Base-by-base conservation (phyloP, 2,888 invertebrate genomes). In the Bellardia bayeri region DNA sequence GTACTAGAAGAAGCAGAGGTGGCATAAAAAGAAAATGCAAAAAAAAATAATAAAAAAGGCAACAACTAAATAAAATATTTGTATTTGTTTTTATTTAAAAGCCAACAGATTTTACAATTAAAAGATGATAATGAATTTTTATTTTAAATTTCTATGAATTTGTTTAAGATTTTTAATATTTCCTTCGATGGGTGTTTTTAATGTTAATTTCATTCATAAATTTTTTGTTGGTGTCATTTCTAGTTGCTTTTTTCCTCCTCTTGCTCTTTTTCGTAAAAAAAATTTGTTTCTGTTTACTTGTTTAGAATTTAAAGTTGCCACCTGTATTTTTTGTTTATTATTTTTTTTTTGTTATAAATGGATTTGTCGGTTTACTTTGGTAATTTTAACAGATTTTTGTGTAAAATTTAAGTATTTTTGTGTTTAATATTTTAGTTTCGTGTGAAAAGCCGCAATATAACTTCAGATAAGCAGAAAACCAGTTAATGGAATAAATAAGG, bases 271-370 rank as follows among this genome's bases (percentile, higher is more conserved):
- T 69, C 14, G 14, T n/a, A 8, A 11, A 40, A n/a, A 37, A 23
- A 9, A 49, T 37, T 30, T 54, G 11, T 58, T 37, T 37, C 37
- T 37, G 37, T 37, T 37, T 37, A 6, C 37, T 54, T 58, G 66
- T 64, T 13, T 54, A 74, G 68, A 74, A 72, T 37, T 37, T 37
- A 75, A 51, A 45, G 78, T 82, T 86, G 82, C 78, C 86, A 86
- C 13, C 72, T 72, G n/a, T 66, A 16, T 78, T 63, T 23, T 9
- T 54, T 66, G 76, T 58, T 68, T 49, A 40, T 66, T 66, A 69
- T 56, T 33, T 56, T 75, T n/a, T 5, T 6, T 33, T 42, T 11
- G 11, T 13, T 51, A 68, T 58, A 45, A 33, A 33, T 16, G 69
- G 63, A 14, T 9, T 69, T 49, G 69, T 23, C 7, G 33, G 16